These are phyloP conservation scores for Mythimna ferrago DNA, from an alignment of 2,888 invertebrate species.

Conservation along the genomic window DNA sequence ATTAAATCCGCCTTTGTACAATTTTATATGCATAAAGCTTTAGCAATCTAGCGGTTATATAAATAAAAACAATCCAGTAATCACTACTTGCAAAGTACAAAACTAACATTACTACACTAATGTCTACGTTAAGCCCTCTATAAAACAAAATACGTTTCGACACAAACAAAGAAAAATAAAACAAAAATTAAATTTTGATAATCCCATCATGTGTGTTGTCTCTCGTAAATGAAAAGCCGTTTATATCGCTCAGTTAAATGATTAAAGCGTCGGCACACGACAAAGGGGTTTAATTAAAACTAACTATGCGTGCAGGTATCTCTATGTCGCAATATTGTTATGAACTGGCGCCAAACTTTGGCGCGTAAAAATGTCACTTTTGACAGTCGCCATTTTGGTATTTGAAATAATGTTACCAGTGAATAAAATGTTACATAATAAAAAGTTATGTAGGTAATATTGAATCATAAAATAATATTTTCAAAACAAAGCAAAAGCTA, in stretches of 20 bases:
- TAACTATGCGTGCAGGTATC: conserved; percentile 58
- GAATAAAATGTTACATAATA: not conserved
- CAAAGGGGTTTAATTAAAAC: conserved; percentile 63
- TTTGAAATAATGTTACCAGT: conserved; percentile 13
- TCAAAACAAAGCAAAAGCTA: too few species aligned
- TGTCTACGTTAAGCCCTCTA: too few species aligned
- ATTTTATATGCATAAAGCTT: too few species aligned
- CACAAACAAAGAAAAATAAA: conserved; percentile 7
- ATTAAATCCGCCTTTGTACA: too few species aligned
- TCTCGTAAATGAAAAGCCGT: conserved; percentile 48
- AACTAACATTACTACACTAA: not conserved
- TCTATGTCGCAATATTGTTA: conserved; percentile 41
- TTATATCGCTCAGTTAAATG: conserved; percentile 48
- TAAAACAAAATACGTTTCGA: not conserved
- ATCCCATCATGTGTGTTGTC: conserved; percentile 23
- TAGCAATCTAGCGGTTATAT: too few species aligned
- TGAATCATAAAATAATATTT: too few species aligned
- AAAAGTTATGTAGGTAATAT: not conserved
- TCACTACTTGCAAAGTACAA: not conserved
- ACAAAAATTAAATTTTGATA: conserved; percentile 26
- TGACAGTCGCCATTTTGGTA: conserved; percentile 51
- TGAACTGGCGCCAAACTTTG: conserved; percentile 38
- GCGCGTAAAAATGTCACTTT: conserved; percentile 46
- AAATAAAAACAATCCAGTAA: not conserved
- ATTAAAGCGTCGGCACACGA: conserved; percentile 52